phyloP scores from a whole-genome alignment of 2,888 invertebrate species.

The Charanyca ferruginea region DNA sequence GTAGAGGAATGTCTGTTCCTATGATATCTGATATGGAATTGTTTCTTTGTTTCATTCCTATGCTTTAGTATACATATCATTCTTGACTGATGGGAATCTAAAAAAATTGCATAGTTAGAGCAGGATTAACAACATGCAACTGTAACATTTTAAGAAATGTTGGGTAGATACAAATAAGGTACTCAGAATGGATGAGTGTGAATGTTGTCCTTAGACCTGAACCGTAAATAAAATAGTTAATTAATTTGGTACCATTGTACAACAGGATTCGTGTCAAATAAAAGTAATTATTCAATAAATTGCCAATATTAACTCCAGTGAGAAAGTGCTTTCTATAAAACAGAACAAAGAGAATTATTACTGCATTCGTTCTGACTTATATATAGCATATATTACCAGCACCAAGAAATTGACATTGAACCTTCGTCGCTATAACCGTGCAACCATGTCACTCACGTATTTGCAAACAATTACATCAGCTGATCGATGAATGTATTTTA shows the following conservation, averaged over 20 bases:
- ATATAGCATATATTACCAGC: neutral
- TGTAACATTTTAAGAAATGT: slow-evolving; percentile 1
- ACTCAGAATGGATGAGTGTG: neutral
- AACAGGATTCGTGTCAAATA: too few relatives aligned
- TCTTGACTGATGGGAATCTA: slow-evolving; percentile 19
- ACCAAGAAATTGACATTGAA: slow-evolving; percentile 49
- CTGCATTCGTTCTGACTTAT: slow-evolving; percentile 14
- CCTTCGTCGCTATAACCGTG: slow-evolving; percentile 22
- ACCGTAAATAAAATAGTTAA: neutral
- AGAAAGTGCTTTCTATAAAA: neutral
- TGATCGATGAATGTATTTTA: slow-evolving; percentile 55
- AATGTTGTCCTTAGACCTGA: neutral
- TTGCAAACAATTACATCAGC: slow-evolving; percentile 57
- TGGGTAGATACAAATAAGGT: neutral
- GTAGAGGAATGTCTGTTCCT: slow-evolving; percentile 37
- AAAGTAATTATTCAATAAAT: neutral
- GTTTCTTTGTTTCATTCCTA: slow-evolving; percentile 12
- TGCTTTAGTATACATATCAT: neutral
- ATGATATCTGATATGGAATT: slow-evolving; percentile 38
- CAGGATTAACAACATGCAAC: slow-evolving; percentile 12
- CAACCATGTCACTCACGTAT: slow-evolving; percentile 37
- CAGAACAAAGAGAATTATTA: neutral
- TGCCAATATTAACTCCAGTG: neutral
- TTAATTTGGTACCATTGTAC: neutral
- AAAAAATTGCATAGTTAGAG: slow-evolving; percentile 12